Evolutionary conservation across 2,888 invertebrate genomes (phyloP), one percentile per base, ranked within the genome.

Genomic region (Helicoverpa assulta): DNA sequence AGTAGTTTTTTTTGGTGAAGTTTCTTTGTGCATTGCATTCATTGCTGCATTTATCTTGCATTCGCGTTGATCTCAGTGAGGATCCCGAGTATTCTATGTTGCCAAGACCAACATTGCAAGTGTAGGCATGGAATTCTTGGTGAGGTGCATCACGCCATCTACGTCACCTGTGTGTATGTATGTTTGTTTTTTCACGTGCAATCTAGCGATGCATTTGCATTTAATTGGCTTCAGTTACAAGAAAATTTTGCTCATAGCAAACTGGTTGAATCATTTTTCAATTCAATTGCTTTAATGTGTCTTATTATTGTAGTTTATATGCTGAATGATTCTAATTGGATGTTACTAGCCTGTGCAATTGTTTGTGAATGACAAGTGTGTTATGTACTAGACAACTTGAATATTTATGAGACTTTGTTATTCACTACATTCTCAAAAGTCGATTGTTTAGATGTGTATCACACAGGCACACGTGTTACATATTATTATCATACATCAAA

Each of bases 121-220:
- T 52, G n/a, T 3, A 51, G 43, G 12, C 19, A 26, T 16, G 6
- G 12, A 4, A 7, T 53, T 55, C 54, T 21, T 83, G 71, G 80
- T 83, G 65, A 53, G 57, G 67, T 75, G 75, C 68, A 76, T 90
- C 91, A 91, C 91, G 91, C 91, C 90, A 91, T 76, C 74, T 65
- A 77, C 88, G 87, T 86, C 86, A 88, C 63, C 55, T 76, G 77
- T 78, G 70, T 80, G 75, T 64, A 66, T 73, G 80, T 84, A 63
- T 76, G 65, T 67, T 50, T 80, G 72, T 86, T 78, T 79, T 56
- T 72, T 82, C 70, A 78, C 82, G 79, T 78, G 85, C 81, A 60
- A 68, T 71, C 70, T 74, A 80, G 59, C 67, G 64, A 78, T 84
- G 85, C 80, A 85, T 85, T 85, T 83, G 83, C 79, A 87, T 87